Conservation (phyloP, 2,797 vertebrate species). For the Enoplosus armatus region DNA sequence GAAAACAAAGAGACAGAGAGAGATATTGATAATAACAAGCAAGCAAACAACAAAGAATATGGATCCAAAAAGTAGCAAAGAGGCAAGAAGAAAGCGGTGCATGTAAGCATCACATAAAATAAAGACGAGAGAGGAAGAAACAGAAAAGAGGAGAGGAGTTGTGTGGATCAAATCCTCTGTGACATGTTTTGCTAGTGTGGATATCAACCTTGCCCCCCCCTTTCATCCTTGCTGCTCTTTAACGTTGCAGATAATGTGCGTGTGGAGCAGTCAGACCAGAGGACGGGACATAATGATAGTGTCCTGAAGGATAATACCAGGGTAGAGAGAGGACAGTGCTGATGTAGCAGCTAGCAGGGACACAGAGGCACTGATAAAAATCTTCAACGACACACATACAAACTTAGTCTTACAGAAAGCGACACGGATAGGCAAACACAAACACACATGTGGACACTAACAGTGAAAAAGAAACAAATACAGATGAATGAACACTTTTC, state of each 20-base stretch:
- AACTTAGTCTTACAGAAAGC: slow-evolving; percentile 9
- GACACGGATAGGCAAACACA: slow-evolving; percentile 4
- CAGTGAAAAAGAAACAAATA: not conserved
- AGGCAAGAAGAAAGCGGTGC: not conserved
- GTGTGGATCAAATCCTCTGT: slow-evolving; percentile 16
- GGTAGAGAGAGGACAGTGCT: slow-evolving; percentile 68
- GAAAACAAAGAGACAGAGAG: not conserved
- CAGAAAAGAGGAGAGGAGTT: not conserved
- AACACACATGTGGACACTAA: not conserved
- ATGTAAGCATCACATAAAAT: not conserved
- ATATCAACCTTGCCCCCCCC: slow-evolving; percentile 20
- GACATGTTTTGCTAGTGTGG: slow-evolving; percentile 15
- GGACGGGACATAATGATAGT: slow-evolving; percentile 72
- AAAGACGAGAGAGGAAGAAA: not conserved
- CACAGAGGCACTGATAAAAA: slow-evolving; percentile 48
- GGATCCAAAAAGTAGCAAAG: not conserved
- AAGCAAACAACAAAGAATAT: not conserved
- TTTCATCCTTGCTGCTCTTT: slow-evolving; percentile 32
- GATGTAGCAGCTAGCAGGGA: slow-evolving; percentile 64
- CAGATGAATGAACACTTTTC: not conserved
- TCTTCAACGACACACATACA: slow-evolving; percentile 3
- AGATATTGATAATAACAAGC: not conserved
- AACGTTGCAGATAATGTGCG: slow-evolving; percentile 47
- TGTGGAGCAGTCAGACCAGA: slow-evolving; percentile 58
- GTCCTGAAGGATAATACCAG: slow-evolving; percentile 74